Evolutionary conservation across 1,140 invertebrate species (phyloP), one percentile per base, ranked within the genome.

Genomic region (Heliconius congener): DNA sequence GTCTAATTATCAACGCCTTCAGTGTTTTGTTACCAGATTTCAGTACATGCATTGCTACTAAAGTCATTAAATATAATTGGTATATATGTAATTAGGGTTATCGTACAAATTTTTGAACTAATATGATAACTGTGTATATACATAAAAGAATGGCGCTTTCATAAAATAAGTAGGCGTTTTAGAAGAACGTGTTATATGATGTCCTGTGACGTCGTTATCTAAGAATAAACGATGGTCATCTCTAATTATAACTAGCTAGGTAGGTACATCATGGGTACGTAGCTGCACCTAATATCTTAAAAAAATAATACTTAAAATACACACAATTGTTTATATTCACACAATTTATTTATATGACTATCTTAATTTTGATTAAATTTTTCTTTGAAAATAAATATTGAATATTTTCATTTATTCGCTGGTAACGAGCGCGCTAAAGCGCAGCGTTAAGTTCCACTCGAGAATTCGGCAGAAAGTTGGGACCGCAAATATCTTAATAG

Each of bases 211-310:
- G 85, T 83, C 79, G 85, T 84, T 84, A 88, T 92, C 87, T 90
- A 84, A 89, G 89, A 92, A 91, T 91, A 92, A 89, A 88, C 87
- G 87, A 87, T 86, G 83, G 85, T 86, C 87, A 84, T 76, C 79
- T 92, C 89, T 92, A 92, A 91, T 91, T 92, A 91, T 92, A 92
- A 84, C 39, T 70, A 74, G 71, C 34, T 72, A 72, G 34, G 37
- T 72, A 39, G 19, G 60, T 72, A 72, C 8, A 3, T 72, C 71
- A 34, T 60, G 8, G 30, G 60, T 66, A 66, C 60, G 60, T 66
- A 30, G 19, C 23, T 72, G 71, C 37, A 72, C 23, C 19, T 39
- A 13, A n/a, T 11, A 5, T 27, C 8, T 66, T 66, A 27, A 66
- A 16, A 66, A 27, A 72, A 30, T 39, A n/a, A 72, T 52, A 52